Percentiles rank a stretch among this genome's conserved stretches.
Conservation (phyloP, 2,113 vertebrate genomes). For the Malaclemys terrapin region DNA sequence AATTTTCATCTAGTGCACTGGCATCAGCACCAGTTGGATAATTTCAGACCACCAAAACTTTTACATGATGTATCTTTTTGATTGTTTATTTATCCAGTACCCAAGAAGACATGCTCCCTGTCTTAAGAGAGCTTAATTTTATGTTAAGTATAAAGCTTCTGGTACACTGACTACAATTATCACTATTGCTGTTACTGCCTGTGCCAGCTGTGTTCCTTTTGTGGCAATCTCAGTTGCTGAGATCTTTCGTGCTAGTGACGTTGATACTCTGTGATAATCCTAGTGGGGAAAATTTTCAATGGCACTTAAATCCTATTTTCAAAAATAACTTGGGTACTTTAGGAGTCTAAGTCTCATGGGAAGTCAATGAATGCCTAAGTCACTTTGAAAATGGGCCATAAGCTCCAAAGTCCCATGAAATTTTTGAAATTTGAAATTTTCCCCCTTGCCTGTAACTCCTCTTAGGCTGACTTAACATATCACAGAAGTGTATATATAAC, state of each 20-base stretch:
- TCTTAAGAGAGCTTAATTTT: not conserved
- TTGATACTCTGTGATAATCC: not conserved
- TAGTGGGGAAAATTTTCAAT: not conserved
- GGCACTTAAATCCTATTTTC: not conserved
- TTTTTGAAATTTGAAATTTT: not conserved
- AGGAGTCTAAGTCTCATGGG: not conserved
- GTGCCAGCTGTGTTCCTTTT: not conserved
- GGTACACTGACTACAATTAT: not conserved
- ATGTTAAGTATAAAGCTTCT: not conserved
- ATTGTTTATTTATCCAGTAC: not conserved
- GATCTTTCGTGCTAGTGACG: not conserved
- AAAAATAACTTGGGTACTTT: not conserved
- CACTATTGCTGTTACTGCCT: not conserved
- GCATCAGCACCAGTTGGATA: not conserved
- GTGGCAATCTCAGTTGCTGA: not conserved
- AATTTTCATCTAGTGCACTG: not conserved
- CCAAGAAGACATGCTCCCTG: not conserved
- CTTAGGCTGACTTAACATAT: not conserved
- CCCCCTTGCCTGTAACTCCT: not conserved
- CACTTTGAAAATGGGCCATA: not conserved
- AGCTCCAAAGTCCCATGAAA: not conserved
- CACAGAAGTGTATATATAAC: not conserved
- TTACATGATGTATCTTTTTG: not conserved
- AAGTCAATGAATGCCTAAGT: not conserved
- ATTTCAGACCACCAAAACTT: not conserved